Evolutionary conservation across 2,113 vertebrate genomes (phyloP).

Genomic region (Calidris pugnax): DNA sequence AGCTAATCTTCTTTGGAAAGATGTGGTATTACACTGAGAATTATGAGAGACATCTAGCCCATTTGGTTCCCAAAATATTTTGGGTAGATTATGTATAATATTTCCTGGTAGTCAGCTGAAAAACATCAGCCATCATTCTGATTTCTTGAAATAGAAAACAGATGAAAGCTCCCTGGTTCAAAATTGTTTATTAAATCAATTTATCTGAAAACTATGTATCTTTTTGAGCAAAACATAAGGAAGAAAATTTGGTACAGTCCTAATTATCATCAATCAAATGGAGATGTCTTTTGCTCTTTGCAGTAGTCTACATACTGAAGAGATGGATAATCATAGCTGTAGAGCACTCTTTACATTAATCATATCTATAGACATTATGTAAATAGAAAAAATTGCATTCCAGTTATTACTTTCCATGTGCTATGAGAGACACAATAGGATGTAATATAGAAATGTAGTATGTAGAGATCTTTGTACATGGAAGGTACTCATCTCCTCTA

Average conservation of each 20-base stretch:
- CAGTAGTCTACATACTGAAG: not conserved
- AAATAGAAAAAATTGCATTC: not conserved
- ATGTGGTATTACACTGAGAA: not conserved
- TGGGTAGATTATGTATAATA: not conserved
- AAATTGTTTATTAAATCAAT: not conserved
- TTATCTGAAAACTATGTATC: not conserved
- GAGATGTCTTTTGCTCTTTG: not conserved
- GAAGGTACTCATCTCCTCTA: not conserved
- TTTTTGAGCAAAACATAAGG: not conserved
- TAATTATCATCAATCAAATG: not conserved
- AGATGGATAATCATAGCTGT: not conserved
- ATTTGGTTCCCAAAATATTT: not conserved
- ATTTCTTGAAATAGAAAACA: not conserved
- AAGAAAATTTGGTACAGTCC: not conserved
- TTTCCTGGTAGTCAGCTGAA: not conserved
- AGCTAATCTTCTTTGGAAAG: not conserved
- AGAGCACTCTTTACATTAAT: not conserved
- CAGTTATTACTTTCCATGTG: not conserved
- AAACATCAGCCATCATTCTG: not conserved
- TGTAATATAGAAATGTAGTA: not conserved
- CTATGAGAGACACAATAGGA: not conserved
- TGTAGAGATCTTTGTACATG: not conserved
- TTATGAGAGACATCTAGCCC: not conserved
- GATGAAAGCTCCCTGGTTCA: not conserved
- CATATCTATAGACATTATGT: not conserved